Conservation (phyloP, 2,113 vertebrate genomes). For the Oreotrochilus melanogaster region DNA sequence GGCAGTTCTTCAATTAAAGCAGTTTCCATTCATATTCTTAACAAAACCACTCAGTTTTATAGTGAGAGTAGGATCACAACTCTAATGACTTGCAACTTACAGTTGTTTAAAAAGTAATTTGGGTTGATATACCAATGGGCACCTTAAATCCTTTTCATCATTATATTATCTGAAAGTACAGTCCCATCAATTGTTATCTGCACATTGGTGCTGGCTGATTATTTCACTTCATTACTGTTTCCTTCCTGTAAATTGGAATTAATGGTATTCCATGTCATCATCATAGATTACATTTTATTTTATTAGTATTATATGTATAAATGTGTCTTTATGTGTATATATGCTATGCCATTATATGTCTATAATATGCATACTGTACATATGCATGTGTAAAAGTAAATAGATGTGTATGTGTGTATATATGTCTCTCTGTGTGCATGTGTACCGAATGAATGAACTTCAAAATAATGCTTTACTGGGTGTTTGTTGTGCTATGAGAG, state of each 20-base stretch:
- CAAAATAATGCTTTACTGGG: not conserved
- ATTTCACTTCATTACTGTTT: not conserved
- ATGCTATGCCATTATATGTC: not conserved
- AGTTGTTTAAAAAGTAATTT: not conserved
- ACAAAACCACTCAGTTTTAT: not conserved
- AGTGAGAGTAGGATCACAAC: not conserved
- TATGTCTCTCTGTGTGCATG: not conserved
- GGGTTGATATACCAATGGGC: not conserved
- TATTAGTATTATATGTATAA: rapidly evolving
- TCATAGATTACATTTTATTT: not conserved
- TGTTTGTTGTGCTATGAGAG: not conserved
- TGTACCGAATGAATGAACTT: not conserved
- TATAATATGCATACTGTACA: not conserved
- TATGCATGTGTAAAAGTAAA: not conserved
- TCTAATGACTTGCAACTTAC: not conserved
- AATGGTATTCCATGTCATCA: not conserved
- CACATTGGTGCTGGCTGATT: not conserved
- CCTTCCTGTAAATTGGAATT: not conserved
- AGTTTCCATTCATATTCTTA: not conserved
- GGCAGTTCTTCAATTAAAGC: not conserved
- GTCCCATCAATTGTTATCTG: not conserved
- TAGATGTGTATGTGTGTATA: not conserved
- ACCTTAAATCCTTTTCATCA: not conserved
- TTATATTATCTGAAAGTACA: not conserved
- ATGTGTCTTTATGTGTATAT: not conserved